Evolutionary conservation across 2,113 vertebrate genomes (phyloP).

Genomic region (Takifugu bimaculatus): DNA sequence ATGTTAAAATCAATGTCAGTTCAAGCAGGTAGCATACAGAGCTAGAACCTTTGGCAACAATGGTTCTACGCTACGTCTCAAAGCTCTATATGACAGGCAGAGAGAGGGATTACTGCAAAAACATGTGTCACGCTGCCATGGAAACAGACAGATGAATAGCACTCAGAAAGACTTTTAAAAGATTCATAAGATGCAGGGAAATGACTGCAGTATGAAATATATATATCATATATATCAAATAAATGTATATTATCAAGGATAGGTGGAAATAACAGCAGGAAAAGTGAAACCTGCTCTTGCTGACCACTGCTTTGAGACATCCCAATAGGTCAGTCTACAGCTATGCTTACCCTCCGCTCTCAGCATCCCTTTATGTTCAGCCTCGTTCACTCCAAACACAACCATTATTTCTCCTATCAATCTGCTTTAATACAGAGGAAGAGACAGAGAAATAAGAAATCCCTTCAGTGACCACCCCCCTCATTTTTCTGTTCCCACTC

Average conservation of each 20-base stretch:
- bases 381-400: conserved; percentile 48
- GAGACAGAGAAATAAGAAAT: conserved; percentile 38
- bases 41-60: conserved; percentile 34
- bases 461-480: conserved; percentile 49
- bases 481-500: conserved; percentile 21
- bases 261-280: neutral
- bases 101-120: conserved; percentile 59
- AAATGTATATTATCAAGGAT: neutral
- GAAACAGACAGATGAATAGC: conserved; percentile 57
- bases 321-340: neutral
- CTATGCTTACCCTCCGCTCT: neutral
- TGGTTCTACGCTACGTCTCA: conserved; percentile 36
- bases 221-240: neutral
- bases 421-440: conserved; percentile 44
- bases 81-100: conserved; percentile 46
- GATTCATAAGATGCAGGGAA: conserved; percentile 26
- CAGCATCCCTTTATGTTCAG: conserved; percentile 44
- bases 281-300: conserved; percentile 13
- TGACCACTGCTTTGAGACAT: conserved; percentile 19
- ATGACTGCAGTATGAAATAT: conserved; percentile 19
- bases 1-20: neutral
- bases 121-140: conserved; percentile 69
- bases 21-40: conserved; percentile 10
- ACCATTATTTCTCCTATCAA: conserved; percentile 45
- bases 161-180: conserved; percentile 48